phyloP scores from a whole-genome alignment of 2,113 vertebrate genomes.

The Cyrtonyx montezumae region DNA sequence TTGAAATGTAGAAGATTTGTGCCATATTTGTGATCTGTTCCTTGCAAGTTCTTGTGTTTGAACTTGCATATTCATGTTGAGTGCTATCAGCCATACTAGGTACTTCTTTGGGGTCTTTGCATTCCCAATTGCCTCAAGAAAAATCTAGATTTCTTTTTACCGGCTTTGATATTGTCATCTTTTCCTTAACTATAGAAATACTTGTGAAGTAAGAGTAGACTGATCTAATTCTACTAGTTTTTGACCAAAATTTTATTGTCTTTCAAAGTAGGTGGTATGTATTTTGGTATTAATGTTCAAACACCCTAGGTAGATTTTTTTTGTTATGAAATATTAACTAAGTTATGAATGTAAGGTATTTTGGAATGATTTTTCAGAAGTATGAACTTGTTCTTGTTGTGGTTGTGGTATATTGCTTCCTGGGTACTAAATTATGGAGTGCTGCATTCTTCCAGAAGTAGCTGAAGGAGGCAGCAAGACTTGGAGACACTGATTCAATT shows the following conservation, averaged over 20 bases:
- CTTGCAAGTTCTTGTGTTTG: background rate
- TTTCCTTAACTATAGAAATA: background rate
- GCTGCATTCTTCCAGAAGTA: background rate
- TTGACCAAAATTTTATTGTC: background rate
- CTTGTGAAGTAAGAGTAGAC: background rate
- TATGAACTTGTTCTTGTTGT: background rate
- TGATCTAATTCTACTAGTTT: background rate
- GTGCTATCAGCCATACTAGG: background rate
- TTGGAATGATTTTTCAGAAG: background rate
- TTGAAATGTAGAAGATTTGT: background rate
- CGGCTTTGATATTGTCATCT: background rate
- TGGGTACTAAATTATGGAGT: background rate
- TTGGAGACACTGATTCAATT: background rate
- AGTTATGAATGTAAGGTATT: background rate
- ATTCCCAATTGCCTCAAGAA: background rate
- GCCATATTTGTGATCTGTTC: background rate
- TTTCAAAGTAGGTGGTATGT: background rate
- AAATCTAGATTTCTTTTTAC: background rate
- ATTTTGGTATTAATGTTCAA: background rate
- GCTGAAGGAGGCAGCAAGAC: background rate
- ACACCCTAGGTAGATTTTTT: background rate
- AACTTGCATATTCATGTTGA: background rate
- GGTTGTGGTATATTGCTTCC: background rate
- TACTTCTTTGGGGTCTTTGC: background rate
- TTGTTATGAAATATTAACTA: background rate